Percentiles rank a stretch among this genome's conserved stretches.
These are phyloP conservation scores for Sigmodon hispidus DNA, from an alignment of 2,113 vertebrate genomes.

Conservation along the genomic window DNA sequence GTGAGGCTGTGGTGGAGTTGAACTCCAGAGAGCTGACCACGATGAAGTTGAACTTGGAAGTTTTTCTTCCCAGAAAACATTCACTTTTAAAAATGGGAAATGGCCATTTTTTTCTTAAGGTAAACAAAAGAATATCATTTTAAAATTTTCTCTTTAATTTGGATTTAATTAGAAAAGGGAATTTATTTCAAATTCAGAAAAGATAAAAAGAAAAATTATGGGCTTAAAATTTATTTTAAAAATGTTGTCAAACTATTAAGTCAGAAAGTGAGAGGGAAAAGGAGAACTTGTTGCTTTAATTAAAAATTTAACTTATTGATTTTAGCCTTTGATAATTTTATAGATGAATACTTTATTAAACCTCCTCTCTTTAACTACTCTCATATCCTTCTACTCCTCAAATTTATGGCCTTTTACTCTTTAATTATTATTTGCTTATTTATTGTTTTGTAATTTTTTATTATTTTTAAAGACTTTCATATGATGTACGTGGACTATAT, in stretches of 20 bases:
- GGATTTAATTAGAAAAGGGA: slow-evolving; percentile 48
- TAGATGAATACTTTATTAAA: not conserved
- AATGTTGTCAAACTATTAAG: slow-evolving; percentile 19
- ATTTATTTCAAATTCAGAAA: slow-evolving; percentile 52
- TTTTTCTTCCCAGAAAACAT: not conserved
- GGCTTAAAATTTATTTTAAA: slow-evolving; percentile 44
- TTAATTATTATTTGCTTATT: not conserved
- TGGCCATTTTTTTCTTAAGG: not conserved
- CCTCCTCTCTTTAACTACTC: not conserved
- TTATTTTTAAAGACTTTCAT: not conserved
- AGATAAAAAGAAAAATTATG: slow-evolving; percentile 20
- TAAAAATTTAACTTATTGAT: not conserved
- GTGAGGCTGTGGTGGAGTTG: no score
- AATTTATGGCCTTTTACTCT: not conserved
- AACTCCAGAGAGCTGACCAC: not conserved
- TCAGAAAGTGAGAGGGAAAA: not conserved
- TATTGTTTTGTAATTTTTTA: not conserved
- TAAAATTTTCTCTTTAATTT: slow-evolving; percentile 28
- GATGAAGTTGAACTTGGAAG: not conserved
- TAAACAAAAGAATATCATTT: not conserved
- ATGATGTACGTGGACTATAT: not conserved
- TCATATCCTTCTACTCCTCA: not conserved
- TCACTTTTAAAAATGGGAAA: not conserved
- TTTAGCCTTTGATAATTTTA: not conserved
- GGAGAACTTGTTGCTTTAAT: not conserved